Percentiles rank a stretch among this genome's conserved stretches.
Conservation (phyloP, 2,888 invertebrate genomes). For the Rhagonycha fulva region DNA sequence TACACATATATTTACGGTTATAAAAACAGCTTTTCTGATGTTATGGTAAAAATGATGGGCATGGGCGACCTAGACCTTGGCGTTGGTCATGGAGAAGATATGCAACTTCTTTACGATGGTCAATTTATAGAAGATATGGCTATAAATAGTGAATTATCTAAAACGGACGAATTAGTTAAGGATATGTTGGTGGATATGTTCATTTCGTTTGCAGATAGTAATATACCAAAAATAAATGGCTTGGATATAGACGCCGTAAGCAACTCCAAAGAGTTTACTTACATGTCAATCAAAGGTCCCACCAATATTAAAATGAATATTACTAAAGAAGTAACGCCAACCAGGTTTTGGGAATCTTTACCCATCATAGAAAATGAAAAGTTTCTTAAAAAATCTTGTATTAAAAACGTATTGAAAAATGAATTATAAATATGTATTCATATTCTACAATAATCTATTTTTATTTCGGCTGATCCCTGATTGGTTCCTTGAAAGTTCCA, state of each 20-base stretch:
- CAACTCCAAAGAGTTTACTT: background rate
- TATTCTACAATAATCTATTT: too few species aligned
- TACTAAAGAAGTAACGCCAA: conserved; percentile 2
- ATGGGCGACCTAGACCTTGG: background rate
- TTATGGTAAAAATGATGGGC: background rate
- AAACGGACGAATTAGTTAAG: conserved; percentile 1
- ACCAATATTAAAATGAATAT: background rate
- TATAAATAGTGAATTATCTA: background rate
- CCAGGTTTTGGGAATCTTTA: background rate
- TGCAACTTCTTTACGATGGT: background rate
- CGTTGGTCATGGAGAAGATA: conserved; percentile 5
- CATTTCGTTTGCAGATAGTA: background rate
- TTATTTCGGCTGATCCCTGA: too few species aligned
- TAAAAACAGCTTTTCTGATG: background rate
- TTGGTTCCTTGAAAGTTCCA: too few species aligned
- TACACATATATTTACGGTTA: conserved; percentile 56
- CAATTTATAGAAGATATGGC: background rate
- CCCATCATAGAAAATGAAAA: conserved; percentile 11
- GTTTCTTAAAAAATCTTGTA: background rate
- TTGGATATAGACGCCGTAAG: background rate
- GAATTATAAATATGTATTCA: background rate
- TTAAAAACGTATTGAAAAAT: background rate
- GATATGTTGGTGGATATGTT: background rate
- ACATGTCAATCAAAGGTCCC: background rate
- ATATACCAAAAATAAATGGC: background rate